Percentiles rank a stretch among this genome's conserved stretches.
Evolutionary conservation across 2,113 vertebrate species (phyloP).

Genomic region (Sakesphorus luctuosus): DNA sequence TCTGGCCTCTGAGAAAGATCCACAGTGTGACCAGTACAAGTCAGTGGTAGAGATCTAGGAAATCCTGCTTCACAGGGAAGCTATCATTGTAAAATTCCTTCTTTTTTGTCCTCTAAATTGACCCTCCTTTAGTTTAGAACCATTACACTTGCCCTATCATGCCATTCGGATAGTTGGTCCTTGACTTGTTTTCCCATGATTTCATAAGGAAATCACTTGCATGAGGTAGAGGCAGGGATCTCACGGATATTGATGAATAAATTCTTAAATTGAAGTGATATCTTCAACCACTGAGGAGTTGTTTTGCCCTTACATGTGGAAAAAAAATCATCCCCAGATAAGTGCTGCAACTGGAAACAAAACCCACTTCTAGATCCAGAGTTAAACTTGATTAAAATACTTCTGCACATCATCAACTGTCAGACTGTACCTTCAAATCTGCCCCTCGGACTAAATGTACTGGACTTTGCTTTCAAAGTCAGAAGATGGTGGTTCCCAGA

Average conservation of each 20-base stretch:
- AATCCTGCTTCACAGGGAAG: not conserved
- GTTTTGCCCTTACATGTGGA: not conserved
- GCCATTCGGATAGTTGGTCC: not conserved
- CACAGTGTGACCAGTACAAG: accelerated
- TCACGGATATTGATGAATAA: not conserved
- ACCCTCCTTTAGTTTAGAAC: not conserved
- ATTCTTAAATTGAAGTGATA: not conserved
- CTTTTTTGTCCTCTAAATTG: not conserved
- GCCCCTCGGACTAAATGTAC: not conserved
- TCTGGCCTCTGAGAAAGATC: not conserved
- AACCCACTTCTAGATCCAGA: not conserved
- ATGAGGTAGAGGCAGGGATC: not conserved
- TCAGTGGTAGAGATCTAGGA: not conserved
- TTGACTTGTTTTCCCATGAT: not conserved
- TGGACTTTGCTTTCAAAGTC: not conserved
- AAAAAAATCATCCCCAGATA: not conserved
- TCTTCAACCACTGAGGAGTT: not conserved
- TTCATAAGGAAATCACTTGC: not conserved
- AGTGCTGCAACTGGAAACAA: not conserved
- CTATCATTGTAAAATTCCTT: not conserved
- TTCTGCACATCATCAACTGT: not conserved
- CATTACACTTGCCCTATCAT: not conserved
- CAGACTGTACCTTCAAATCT: not conserved
- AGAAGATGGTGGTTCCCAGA: not conserved
- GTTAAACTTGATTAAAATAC: not conserved